Evolutionary conservation across 2,888 invertebrate species (phyloP), one percentile per base, ranked within the genome.

Genomic region (Drosophila crucigera): DNA sequence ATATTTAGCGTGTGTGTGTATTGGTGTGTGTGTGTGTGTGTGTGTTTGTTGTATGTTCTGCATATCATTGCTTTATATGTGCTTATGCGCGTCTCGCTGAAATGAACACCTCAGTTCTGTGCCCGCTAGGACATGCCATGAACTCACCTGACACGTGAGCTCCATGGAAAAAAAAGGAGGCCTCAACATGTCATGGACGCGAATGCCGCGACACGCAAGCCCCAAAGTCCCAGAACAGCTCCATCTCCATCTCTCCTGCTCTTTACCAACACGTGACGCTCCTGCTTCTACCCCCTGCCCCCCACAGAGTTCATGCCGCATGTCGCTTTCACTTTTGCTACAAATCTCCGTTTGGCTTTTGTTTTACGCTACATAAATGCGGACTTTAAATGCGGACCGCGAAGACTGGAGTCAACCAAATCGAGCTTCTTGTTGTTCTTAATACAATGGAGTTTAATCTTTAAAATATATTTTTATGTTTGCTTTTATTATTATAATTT

Each of bases 131-230:
- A 68, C 62, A 64, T 37, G 63, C 76, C 41, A 62, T 52, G 30
- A 71, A 53, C 65, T 77, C 90, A 88, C 88, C 73, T 69, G 88
- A 80, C 84, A 85, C 84, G 84, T 85, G 84, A 89, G 84, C 83
- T 73, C 73, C 84, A 69, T 76, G 56, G 56, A 56, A 19, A 14
- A 39, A 56, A 73, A 82, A 83, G 71, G 66, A 76, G 75, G 83
- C 81, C 90, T 85, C 90, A 73, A 75, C 85, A 83, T 85, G 89
- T 88, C 90, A 85, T 78, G 90, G 90, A 90, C 90, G 73, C 72
- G 65, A 80, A 62, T 37, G 67, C 80, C 77, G 84, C 84, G 80
- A 88, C 84, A 84, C 84, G 84, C 90, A 89, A 90, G 72, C 76
- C 62, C 60, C 78, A 63, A 43, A 55, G 69, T 75, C 82, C 76